Conservation (phyloP, 2,888 invertebrate species). For the Piscicola geometra region DNA sequence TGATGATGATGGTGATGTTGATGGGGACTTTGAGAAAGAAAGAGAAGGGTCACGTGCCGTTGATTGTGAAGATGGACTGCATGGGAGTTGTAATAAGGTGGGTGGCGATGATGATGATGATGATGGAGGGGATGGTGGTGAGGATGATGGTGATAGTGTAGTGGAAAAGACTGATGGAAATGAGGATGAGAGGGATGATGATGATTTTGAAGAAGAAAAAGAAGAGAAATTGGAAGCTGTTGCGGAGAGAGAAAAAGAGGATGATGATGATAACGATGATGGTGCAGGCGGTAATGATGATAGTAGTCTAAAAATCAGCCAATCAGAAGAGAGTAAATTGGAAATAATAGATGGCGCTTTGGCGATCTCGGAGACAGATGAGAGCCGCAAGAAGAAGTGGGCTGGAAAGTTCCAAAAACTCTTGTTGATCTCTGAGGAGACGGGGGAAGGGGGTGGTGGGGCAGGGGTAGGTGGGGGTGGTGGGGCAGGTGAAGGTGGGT, state of each 20-base stretch:
- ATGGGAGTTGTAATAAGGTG: conserved; percentile 1
- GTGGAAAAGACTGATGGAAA: background rate
- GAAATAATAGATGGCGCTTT: too few relatives aligned
- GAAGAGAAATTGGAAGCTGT: conserved; percentile 4
- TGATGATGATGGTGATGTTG: background rate
- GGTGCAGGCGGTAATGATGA: background rate
- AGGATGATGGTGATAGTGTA: background rate
- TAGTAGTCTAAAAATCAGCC: too few relatives aligned
- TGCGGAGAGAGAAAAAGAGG: conserved; percentile 4
- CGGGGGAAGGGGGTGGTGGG: background rate
- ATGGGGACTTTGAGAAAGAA: background rate
- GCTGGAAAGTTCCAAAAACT: background rate
- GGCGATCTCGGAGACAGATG: too few relatives aligned
- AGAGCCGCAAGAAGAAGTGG: background rate
- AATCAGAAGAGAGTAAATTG: too few relatives aligned
- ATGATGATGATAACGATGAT: background rate
- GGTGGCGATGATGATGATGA: background rate
- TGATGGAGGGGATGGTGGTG: background rate
- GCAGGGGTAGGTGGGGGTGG: background rate
- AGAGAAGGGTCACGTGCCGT: background rate
- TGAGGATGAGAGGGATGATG: background rate
- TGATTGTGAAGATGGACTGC: background rate
- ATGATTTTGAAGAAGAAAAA: background rate
- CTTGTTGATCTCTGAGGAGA: background rate
- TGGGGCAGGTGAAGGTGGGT: background rate